These are phyloP conservation scores for Promerops cafer DNA, from an alignment of 2,113 vertebrate genomes.

Conservation along the genomic window DNA sequence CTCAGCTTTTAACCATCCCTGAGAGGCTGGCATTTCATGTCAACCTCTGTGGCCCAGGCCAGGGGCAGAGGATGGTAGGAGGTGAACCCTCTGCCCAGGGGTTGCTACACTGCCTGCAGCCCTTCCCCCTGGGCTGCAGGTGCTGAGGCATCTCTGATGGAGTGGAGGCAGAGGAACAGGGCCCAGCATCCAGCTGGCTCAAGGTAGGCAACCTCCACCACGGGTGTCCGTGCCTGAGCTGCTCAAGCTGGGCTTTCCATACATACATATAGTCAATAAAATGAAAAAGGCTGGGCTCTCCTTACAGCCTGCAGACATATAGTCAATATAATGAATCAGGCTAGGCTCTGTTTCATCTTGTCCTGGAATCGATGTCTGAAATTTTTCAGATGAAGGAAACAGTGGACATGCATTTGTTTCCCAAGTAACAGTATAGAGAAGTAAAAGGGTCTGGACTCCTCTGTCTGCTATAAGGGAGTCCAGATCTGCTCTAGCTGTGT, in stretches of 20 bases:
- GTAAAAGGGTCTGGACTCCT: background rate
- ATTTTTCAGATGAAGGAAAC: background rate
- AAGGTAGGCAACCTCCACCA: fast-evolving
- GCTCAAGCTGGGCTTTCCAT: background rate
- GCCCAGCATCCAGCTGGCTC: background rate
- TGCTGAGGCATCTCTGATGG: background rate
- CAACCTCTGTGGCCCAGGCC: background rate
- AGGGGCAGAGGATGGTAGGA: background rate
- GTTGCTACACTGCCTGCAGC: background rate
- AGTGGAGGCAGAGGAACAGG: background rate
- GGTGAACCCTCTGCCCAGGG: background rate
- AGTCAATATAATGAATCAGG: background rate
- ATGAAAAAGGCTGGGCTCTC: background rate
- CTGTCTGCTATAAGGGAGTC: background rate
- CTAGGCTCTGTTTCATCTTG: background rate
- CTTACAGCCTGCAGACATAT: background rate
- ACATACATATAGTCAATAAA: fast-evolving
- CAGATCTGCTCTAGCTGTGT: background rate
- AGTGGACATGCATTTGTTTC: background rate
- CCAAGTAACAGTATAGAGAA: background rate
- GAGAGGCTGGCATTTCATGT: fast-evolving
- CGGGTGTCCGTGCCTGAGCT: fast-evolving
- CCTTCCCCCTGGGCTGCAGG: background rate
- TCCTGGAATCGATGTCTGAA: background rate
- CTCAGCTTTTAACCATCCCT: background rate